Evolutionary conservation across 2,888 invertebrate genomes (phyloP), one percentile per base, ranked within the genome.

Genomic region (Ochropacha duplaris): DNA sequence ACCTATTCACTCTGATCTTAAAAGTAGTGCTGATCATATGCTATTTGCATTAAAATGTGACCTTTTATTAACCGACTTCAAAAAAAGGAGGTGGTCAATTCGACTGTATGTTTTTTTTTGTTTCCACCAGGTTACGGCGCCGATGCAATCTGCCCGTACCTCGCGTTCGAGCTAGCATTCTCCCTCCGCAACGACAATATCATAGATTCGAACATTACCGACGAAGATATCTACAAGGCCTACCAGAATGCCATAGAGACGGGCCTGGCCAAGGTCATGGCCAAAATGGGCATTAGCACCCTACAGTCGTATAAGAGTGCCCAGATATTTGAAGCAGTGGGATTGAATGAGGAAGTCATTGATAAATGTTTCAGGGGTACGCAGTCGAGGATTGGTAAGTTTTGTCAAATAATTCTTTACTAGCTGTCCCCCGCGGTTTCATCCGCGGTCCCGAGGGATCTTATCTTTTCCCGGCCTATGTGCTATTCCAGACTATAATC

Each of bases 221-320:
- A 99, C 82, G 95, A 96, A 6, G 94, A 95, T 57, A 96, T 99
- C 67, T 98, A 96, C 86, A 89, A 94, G 60, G 96, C 98, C 69
- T 99, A 99, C 87, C 95, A 98, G 49, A 96, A 96, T 67, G 98
- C 99, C 49, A 96, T 97, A 81, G 98, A 98, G 76, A 95, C 98
- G 0, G 99, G 99, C 54, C 65, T 92, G 3, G 88, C 91, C 24
- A 92, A 92, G 65, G 93, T 86, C 0, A 99, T 99, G 99, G 99
- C 99, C 5, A 99, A 99, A 88, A 99, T 99, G 99, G 99, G 99
- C 58, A 99, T 99, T 80, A 99, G 98, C 58, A 99, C 99, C 0
- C 92, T 99, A 49, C 99, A 99, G 85, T 99, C 99, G 0, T 99
- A 99, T 90, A 99, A 99, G 93, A 98, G 99, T 65, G 99, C 99